phyloP scores from a whole-genome alignment of 2,797 vertebrate genomes.

The Clarias laeviceps region DNA sequence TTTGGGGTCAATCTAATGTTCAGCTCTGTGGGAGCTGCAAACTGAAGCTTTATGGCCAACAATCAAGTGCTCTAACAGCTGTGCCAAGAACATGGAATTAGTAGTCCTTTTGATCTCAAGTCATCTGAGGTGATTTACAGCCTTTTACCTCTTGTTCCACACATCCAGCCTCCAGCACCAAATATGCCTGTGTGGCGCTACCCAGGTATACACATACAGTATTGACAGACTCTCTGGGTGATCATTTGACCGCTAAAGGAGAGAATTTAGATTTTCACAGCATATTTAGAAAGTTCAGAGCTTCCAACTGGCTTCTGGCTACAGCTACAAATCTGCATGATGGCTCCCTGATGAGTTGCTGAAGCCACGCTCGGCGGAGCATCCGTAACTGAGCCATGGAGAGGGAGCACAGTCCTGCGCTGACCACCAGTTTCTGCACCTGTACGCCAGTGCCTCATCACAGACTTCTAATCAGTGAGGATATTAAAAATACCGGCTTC shows the following conservation, averaged over 20 bases:
- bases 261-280: slow-evolving; percentile 54
- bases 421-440: slow-evolving; percentile 62
- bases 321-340: slow-evolving; percentile 56
- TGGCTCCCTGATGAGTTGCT: slow-evolving; percentile 42
- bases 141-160: not conserved
- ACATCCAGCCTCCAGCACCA: slow-evolving; percentile 16
- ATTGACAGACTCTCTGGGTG: slow-evolving; percentile 39
- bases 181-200: slow-evolving; percentile 29
- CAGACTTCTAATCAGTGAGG: slow-evolving; percentile 57
- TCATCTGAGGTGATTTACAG: not conserved
- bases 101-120: not conserved
- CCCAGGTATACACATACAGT: slow-evolving; percentile 35
- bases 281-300: slow-evolving; percentile 50
- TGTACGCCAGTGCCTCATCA: slow-evolving; percentile 47
- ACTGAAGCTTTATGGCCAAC: not conserved
- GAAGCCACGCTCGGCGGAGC: slow-evolving; percentile 44
- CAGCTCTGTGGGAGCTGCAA: not conserved
- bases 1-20: slow-evolving; percentile 12
- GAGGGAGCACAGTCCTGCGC: slow-evolving; percentile 44
- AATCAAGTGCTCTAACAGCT: slow-evolving; percentile 6
- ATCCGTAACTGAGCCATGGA: slow-evolving; percentile 35
- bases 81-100: slow-evolving; percentile 15
- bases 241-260: slow-evolving; percentile 41
- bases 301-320: slow-evolving; percentile 51
- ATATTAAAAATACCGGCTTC: slow-evolving; percentile 60